Base-by-base conservation (phyloP, 2,113 vertebrate genomes). In the Crotalus helleri region DNA sequence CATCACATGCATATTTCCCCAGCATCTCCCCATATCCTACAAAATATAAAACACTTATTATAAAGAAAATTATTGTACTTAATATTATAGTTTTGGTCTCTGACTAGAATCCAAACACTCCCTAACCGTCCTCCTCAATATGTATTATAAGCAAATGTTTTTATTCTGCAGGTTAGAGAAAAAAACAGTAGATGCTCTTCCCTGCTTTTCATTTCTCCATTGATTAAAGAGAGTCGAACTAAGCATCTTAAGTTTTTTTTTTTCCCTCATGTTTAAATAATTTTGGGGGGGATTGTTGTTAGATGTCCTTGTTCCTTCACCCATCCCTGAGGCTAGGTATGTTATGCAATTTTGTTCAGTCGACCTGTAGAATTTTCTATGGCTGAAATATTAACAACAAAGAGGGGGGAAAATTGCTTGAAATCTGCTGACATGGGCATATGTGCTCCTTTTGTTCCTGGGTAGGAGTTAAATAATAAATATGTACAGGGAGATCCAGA, bases 381-480 rank as follows among this genome's bases (percentile, higher is more conserved):
- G 58, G 74, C 88, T 90, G 74, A 92, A 89, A 92, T 54, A 89
- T 89, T 89, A 89, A 85, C 64, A 58, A 64, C 51, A 59, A 59
- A 49, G 39, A n/a, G 51, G 90, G 54, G 12, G 23, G 13, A 29
- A 57, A 92, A 51, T 57, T 81, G 69, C 88, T 93, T n/a, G 51
- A 74, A 90, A 93, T 93, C 29, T 53, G 88, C 92, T 93, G 92
- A 86, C 88, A 92, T 24, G 69, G 49, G 74, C 88, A 86, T 89
- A 90, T 93, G 90, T 53, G 88, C 59, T 88, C 23, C 88, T 90
- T 93, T 93, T 93, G 92, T 93, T 95, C 94, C 96, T 94, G 87
- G 91, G 89, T 93, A 95, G 90, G 94, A 94, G 74, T 92, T 90
- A 94, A 59, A 59, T n/a, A 91, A 95, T 89, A 0, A 0, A 92